Percentiles rank a stretch among this genome's conserved stretches.
phyloP scores from a whole-genome alignment of 1,140 invertebrate species.

The Papilio machaon region DNA sequence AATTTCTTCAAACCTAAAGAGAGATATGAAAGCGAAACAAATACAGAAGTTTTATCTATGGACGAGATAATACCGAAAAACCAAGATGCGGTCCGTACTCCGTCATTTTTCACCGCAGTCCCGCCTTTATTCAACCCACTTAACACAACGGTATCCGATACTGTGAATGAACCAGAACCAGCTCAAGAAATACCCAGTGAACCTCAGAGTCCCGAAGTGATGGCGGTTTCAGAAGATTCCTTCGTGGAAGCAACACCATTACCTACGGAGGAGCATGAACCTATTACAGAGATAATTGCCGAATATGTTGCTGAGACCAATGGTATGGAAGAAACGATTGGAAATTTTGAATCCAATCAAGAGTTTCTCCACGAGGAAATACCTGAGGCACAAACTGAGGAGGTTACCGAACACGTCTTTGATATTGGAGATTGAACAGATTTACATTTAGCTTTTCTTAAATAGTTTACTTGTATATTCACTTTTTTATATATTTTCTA shows the following conservation, averaged over 20 bases:
- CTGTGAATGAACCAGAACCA: not conserved
- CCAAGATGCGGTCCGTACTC: not conserved
- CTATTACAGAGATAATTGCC: not conserved
- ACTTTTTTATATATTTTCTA: not conserved
- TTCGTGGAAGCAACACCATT: conserved; percentile 9
- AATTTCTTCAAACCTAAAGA: conserved; percentile 5
- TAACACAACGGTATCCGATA: not conserved
- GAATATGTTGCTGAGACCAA: not conserved
- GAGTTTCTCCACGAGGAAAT: conserved; percentile 30
- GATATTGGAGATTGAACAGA: not conserved
- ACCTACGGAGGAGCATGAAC: not conserved
- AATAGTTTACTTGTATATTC: not conserved
- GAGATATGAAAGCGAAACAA: conserved; percentile 19
- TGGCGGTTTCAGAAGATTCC: not conserved
- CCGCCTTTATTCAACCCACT: not conserved
- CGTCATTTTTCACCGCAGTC: conserved; percentile 13
- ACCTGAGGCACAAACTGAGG: not conserved
- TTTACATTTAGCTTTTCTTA: not conserved
- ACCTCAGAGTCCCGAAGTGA: not conserved
- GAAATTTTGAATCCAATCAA: conserved; percentile 22
- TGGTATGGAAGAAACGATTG: not conserved
- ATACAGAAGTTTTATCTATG: conserved; percentile 14
- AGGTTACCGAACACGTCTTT: not conserved
- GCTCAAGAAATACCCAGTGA: not conserved
- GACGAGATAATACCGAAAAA: not conserved